A percentile compares a stretch with the other conserved stretches of the same genome.
phyloP scores from a whole-genome alignment of 2,113 vertebrate genomes.

The Andinoacara biseriatus region DNA sequence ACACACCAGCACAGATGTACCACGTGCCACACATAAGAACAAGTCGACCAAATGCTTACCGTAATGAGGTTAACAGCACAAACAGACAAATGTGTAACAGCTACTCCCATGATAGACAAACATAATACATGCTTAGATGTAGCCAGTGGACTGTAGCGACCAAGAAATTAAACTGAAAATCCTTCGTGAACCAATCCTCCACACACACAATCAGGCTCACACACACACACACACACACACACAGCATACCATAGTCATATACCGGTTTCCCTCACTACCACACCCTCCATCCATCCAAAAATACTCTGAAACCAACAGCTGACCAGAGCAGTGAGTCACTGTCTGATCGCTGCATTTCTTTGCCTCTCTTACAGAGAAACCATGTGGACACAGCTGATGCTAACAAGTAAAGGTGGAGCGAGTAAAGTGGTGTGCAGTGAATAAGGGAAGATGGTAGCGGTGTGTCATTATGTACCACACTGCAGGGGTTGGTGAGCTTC shows the following conservation, averaged over 20 bases:
- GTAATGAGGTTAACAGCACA: conserved; percentile 34
- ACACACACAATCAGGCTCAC: not conserved
- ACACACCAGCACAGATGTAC: not conserved
- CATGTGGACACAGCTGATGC: conserved; percentile 11
- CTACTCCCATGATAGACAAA: not conserved
- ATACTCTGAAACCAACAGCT: conserved; percentile 63
- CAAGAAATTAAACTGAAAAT: not conserved
- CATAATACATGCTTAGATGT: not conserved
- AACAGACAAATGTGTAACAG: conserved; percentile 13
- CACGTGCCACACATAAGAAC: conserved; percentile 13
- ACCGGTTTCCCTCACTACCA: conserved; percentile 37
- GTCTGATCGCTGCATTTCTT: conserved; percentile 39
- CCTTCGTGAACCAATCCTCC: not conserved
- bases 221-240: not conserved
- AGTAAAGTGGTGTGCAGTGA: conserved; percentile 7
- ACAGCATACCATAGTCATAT: conserved; percentile 28
- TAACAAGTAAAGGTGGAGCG: conserved; percentile 4
- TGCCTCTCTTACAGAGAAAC: not conserved
- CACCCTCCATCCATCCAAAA: conserved; percentile 64
- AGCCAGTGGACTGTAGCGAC: not conserved
- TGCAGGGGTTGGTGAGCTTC: conserved; percentile 8
- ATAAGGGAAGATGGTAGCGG: conserved; percentile 29
- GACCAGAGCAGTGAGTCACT: conserved; percentile 65
- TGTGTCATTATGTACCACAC: conserved; percentile 17
- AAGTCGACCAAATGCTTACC: conserved; percentile 19